These are phyloP conservation scores for Yponomeuta evonymella DNA, from an alignment of 2,888 invertebrate genomes.

Conservation along the genomic window DNA sequence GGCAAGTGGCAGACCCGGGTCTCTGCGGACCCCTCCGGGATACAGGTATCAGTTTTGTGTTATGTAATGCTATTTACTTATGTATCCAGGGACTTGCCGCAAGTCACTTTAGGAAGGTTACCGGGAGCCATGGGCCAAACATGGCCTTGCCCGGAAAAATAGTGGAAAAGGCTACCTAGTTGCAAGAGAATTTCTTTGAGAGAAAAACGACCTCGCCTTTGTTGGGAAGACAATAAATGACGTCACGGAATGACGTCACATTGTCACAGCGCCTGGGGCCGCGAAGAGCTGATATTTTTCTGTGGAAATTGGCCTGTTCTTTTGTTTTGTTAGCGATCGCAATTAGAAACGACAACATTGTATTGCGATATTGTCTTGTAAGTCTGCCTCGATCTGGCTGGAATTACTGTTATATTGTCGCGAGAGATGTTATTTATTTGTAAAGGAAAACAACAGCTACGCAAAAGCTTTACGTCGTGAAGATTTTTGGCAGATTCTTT, in stretches of 20 bases:
- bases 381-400: too few relatives aligned
- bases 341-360: not conserved
- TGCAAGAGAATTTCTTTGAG: not conserved
- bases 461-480: too few relatives aligned
- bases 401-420: too few relatives aligned
- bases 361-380: not conserved
- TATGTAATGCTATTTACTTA: too few relatives aligned
- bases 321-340: not conserved
- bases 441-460: too few relatives aligned
- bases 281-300: not conserved
- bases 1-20: too few relatives aligned
- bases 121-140: not conserved
- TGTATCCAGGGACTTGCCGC: too few relatives aligned
- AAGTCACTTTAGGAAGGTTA: too few relatives aligned
- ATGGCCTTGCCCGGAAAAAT: not conserved
- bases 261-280: not conserved
- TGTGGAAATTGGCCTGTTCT: not conserved
- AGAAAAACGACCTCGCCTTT: not conserved
- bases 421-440: not conserved
- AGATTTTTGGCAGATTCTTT: too few relatives aligned
- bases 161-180: not conserved
- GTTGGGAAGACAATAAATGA: not conserved
- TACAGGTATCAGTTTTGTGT: too few relatives aligned
- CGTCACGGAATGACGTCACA: constrained; percentile 1
- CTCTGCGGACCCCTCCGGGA: too few relatives aligned